Evolutionary conservation across 2,113 vertebrate genomes (phyloP).

Genomic region (Seriola aureovittata): DNA sequence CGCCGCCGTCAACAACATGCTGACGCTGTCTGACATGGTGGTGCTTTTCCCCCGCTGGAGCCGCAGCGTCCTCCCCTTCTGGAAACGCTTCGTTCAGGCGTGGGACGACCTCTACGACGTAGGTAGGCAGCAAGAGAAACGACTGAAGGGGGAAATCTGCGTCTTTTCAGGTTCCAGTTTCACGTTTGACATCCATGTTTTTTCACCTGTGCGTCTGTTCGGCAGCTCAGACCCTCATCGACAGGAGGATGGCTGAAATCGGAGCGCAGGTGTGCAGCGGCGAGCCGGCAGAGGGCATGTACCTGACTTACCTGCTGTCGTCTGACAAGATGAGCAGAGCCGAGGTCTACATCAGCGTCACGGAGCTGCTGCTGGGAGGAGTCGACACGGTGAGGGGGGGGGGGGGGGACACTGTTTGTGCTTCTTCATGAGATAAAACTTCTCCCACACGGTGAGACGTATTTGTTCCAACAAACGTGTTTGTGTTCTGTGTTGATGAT

Average conservation of each 20-base stretch:
- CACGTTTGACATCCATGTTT: neutral
- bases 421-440: no score
- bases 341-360: slow-evolving; percentile 81
- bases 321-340: slow-evolving; percentile 65
- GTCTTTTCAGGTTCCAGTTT: rapidly evolving
- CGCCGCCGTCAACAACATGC: slow-evolving; percentile 73
- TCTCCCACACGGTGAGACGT: no score
- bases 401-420: no score
- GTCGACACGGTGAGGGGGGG: slow-evolving; percentile 82
- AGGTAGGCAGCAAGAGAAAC: slow-evolving; percentile 63
- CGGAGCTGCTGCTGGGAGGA: slow-evolving; percentile 85
- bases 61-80: slow-evolving; percentile 79
- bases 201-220: neutral
- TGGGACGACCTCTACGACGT: slow-evolving; percentile 85
- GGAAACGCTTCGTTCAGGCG: slow-evolving; percentile 81
- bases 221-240: slow-evolving; percentile 77
- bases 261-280: slow-evolving; percentile 55
- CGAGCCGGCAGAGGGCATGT: slow-evolving; percentile 72
- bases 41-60: slow-evolving; percentile 82
- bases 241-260: slow-evolving; percentile 73
- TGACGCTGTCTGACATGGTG: slow-evolving; percentile 70
- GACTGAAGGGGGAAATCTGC: no score
- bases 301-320: slow-evolving; percentile 83
- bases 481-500: no score
- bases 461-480: no score